Evolutionary conservation across 2,797 vertebrate species (phyloP).

Genomic region (Harpagifer antarcticus): DNA sequence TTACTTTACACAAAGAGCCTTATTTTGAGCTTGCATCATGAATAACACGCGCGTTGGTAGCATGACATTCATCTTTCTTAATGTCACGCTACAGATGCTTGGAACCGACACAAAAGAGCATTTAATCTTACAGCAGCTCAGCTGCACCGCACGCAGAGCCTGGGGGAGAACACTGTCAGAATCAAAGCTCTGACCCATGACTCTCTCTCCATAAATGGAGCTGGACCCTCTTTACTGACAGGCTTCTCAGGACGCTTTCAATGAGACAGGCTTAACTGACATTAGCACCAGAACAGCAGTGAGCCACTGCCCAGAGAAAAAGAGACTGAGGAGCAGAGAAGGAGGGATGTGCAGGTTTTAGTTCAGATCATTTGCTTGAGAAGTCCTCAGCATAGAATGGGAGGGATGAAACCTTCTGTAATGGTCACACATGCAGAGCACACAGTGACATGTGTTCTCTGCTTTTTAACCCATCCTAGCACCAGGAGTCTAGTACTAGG

Average conservation of each 20-base stretch:
- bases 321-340: not conserved
- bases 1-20: not conserved
- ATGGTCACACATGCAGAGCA: no score
- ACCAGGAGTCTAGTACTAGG: no score
- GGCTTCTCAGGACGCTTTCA: slow-evolving; percentile 8
- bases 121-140: slow-evolving; percentile 23
- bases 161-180: slow-evolving; percentile 41
- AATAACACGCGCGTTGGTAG: not conserved
- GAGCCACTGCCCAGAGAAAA: not conserved
- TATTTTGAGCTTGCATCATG: slow-evolving; percentile 3
- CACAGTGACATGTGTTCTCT: no score
- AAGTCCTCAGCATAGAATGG: not conserved
- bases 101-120: not conserved
- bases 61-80: not conserved
- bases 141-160: slow-evolving; percentile 26
- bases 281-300: slow-evolving; percentile 2
- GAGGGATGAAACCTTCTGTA: no score
- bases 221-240: slow-evolving; percentile 16
- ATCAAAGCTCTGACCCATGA: slow-evolving; percentile 46
- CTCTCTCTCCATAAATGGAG: slow-evolving; percentile 65
- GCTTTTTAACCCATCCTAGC: no score
- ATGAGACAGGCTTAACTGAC: slow-evolving; percentile 11
- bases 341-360: not conserved
- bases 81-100: slow-evolving; percentile 5
- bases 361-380: not conserved